Evolutionary conservation across 2,888 invertebrate species (phyloP), one percentile per base, ranked within the genome.

Genomic region (Eupithecia inturbata): DNA sequence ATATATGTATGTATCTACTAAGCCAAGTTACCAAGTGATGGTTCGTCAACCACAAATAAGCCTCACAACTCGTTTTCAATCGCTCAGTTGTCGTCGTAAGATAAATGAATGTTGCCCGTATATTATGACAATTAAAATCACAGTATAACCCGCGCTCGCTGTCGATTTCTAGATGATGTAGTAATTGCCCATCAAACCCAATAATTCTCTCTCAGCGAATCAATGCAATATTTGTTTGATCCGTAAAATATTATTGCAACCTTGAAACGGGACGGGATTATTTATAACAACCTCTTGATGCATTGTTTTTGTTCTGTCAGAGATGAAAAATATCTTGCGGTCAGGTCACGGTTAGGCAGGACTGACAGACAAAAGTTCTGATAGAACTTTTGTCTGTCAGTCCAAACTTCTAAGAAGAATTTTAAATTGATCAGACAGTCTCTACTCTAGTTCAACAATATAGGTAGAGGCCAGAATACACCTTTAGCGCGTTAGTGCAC

Each of bases 161-260:
- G 71, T 72, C 71, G 63, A 72, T 72, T 64, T 72, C 60, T 68
- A 69, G 66, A 70, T 67, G 70, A 72, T 49, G 63, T 77, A 26
- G 64, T 72, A 75, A 79, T 77, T 76, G 77, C 71, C 63, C 73
- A 73, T 75, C 71, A 70, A 73, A 70, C 69, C 68, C 73, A 67
- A 68, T 57, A 62, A 72, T 70, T 70, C 36, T 60, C 70, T 73
- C 67, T 68, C 66, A 33, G 53, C 60, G 70, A 72, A 73, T 74
- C 69, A 49, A 26, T 74, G 68, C 60, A 68, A 69, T 75, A 73
- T 75, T 74, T 71, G 71, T 73, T 73, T 75, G 74, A 77, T 73
- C 66, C 66, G 53, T 45, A 33, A 39, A 66, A 66, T 66, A 22
- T 62, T 22, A 66, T n/a, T 66, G 66, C 16, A 36, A 26, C 66